phyloP scores from a whole-genome alignment of 2,113 vertebrate genomes.

The Onychostoma macrolepis region DNA sequence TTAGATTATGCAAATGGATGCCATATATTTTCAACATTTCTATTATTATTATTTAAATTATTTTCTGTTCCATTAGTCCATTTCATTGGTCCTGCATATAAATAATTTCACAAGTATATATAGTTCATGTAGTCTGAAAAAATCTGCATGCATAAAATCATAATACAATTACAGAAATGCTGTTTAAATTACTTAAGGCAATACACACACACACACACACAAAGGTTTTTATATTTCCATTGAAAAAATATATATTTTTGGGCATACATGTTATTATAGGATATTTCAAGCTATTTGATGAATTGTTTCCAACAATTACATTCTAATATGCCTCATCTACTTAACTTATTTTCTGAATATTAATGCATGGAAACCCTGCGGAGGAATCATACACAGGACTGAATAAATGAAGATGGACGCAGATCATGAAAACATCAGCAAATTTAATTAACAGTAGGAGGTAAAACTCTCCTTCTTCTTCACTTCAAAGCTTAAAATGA shows the following conservation, averaged over 20 bases:
- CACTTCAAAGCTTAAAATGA: not conserved
- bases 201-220: too few species aligned
- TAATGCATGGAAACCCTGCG: not conserved
- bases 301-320: not conserved
- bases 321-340: not conserved
- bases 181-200: not conserved
- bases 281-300: not conserved
- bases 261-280: not conserved
- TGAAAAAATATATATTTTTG: too few species aligned
- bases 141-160: not conserved
- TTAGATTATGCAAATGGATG: not conserved
- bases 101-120: not conserved
- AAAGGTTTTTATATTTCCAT: too few species aligned
- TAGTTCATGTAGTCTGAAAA: not conserved
- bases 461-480: constrained; percentile 1
- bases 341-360: not conserved
- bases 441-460: not conserved
- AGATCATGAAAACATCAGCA: not conserved
- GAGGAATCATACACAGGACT: not conserved
- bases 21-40: not conserved
- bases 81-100: not conserved
- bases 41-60: too few species aligned
- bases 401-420: not conserved
- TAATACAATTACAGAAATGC: not conserved
- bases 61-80: not conserved